Evolutionary conservation across 2,888 invertebrate species (phyloP), one percentile per base, ranked within the genome.

Genomic region (Acanthosepion lycidas): DNA sequence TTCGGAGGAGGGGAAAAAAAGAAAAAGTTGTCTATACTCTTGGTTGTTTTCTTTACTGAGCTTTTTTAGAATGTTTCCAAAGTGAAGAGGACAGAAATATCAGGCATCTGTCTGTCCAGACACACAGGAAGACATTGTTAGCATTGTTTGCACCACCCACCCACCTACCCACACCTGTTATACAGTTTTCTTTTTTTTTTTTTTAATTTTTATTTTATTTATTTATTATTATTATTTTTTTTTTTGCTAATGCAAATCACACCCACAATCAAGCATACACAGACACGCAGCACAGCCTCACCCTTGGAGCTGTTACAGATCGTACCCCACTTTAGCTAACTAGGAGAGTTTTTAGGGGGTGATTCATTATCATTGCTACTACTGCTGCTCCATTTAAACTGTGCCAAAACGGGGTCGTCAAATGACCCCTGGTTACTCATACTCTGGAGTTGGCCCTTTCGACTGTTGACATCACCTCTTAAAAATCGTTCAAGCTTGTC

Each of bases 401-500:
- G 53, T 51, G 94, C 55, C 33, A 91, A 33, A 59, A 78, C 26
- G 20, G 64, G 78, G 28, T 64, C 92, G 9, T 94, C 94, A 92
- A 95, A 93, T 53, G 94, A 95, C 6, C 94, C 94, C 92, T 94
- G 95, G 64, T 92, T 95, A 78, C 94, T 92, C 92, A 94, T 92
- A n/a, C 92, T 92, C 78, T 92, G 64, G 33, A 95, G 64, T 94
- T 94, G 94, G 9, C 94, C 94, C 23, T 55, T 94, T 5, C 49
- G 42, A n/a, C 20, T 64, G 55, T 94, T 92, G 33, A 91, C 28
- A 20, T 97, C 97, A n/a, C 97, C 97, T 48, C 96, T 96, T 1
- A 99, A 98, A 98, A 99, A 99, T 98, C 99, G 98, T 98, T 99
- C 99, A 96, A 99, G 98, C 98, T 99, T 99, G 98, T 99, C 99